These are phyloP conservation scores for Euglossa dilemma DNA, from an alignment of 1,140 invertebrate species.

Conservation along the genomic window DNA sequence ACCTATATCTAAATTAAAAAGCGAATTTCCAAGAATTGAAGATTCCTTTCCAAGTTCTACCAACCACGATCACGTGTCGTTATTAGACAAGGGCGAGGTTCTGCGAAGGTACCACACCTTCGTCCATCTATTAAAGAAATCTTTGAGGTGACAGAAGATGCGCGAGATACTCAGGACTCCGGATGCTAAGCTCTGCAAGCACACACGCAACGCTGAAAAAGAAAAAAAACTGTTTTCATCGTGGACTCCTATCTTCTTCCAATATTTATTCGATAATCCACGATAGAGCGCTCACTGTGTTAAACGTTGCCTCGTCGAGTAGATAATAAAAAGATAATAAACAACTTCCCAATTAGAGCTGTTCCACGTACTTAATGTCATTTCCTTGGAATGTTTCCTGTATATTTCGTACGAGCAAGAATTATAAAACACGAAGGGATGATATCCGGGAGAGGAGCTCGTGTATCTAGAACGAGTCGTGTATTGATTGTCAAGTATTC, in stretches of 20 bases:
- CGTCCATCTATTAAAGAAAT: not conserved
- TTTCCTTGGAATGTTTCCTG: not conserved
- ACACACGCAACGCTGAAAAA: not conserved
- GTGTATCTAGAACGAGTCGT: not conserved
- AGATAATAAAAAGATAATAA: not conserved
- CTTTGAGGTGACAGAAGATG: not conserved
- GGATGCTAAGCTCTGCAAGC: not conserved
- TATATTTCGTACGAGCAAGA: not conserved
- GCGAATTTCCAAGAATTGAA: too few species aligned
- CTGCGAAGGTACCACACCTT: too few species aligned
- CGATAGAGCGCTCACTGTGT: not conserved
- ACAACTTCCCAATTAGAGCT: not conserved
- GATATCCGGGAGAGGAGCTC: not conserved
- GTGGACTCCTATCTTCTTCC: not conserved
- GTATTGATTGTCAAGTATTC: not conserved
- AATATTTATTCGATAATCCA: not conserved
- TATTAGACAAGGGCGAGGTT: too few species aligned
- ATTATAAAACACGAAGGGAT: not conserved
- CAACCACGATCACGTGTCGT: too few species aligned
- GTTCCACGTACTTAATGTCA: not conserved
- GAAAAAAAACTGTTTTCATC: not conserved
- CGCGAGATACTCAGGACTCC: not conserved
- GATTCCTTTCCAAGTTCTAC: too few species aligned
- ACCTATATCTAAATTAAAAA: too few species aligned
- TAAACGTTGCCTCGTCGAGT: not conserved